Conservation (phyloP, 2,113 vertebrate species). For the Poeciliopsis retropinna region DNA sequence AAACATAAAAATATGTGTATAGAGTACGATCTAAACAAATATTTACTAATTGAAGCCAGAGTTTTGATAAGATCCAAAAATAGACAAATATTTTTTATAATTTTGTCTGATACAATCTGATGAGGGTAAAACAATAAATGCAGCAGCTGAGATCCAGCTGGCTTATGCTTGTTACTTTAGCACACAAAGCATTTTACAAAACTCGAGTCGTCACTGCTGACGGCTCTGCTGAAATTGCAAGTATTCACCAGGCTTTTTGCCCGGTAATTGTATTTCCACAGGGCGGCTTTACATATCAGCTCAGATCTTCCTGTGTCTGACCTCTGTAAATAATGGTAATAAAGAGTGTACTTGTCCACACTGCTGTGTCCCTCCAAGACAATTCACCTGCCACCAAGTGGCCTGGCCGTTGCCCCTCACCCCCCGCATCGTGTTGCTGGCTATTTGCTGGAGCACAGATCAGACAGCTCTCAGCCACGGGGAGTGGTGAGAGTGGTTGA, state of each 20-base stretch:
- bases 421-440: constrained; percentile 54
- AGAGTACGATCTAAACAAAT: background rate
- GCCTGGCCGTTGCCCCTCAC: background rate
- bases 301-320: constrained; percentile 75
- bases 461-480: constrained; percentile 63
- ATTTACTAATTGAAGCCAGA: background rate
- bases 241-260: constrained; percentile 76
- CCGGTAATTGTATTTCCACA: constrained; percentile 75
- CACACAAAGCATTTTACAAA: constrained; percentile 69
- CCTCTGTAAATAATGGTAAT: constrained; percentile 73
- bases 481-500: constrained; percentile 76
- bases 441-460: constrained; percentile 68
- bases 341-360: constrained; percentile 58
- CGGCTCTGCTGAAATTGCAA: constrained; percentile 79
- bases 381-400: constrained; percentile 63
- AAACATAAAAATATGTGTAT: background rate
- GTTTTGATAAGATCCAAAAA: background rate
- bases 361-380: constrained; percentile 64
- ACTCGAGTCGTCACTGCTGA: constrained; percentile 49
- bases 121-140: constrained; percentile 23
- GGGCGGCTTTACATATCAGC: constrained; percentile 79
- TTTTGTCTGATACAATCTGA: background rate
- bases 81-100: background rate
- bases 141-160: constrained; percentile 24
- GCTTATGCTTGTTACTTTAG: constrained; percentile 53